Conservation (phyloP, 2,113 vertebrate genomes). For the Plotosus lineatus region DNA sequence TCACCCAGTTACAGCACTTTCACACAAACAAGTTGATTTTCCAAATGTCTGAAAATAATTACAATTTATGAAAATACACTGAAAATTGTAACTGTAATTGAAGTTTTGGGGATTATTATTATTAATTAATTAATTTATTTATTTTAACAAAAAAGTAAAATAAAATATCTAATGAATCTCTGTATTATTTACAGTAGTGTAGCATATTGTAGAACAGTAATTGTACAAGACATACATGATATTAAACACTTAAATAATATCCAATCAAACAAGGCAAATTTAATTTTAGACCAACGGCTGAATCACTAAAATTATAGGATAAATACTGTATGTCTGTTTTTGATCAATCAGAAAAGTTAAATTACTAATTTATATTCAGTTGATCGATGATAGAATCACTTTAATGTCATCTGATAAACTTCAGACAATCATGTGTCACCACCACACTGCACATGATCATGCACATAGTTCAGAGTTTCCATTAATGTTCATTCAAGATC, state of each 20-base stretch:
- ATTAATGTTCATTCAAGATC: neutral
- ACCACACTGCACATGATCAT: neutral
- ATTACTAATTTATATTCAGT: neutral
- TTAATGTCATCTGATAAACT: neutral
- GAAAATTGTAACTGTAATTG: neutral
- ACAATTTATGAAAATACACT: neutral
- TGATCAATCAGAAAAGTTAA: neutral
- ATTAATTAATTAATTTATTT: too few relatives aligned
- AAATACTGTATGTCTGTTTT: neutral
- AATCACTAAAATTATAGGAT: neutral
- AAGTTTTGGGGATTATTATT: too few relatives aligned
- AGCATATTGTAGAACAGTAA: neutral
- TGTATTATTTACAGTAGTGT: neutral
- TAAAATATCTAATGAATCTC: neutral
- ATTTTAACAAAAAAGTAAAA: neutral
- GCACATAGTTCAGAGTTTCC: neutral
- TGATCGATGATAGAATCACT: neutral
- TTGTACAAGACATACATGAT: neutral
- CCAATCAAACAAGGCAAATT: too few relatives aligned
- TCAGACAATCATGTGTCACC: neutral
- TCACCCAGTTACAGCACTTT: constrained; percentile 68
- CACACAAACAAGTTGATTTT: constrained; percentile 49
- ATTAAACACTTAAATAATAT: too few relatives aligned
- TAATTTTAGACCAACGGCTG: neutral
- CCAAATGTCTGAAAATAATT: neutral